Percentiles rank a stretch among this genome's conserved stretches.
phyloP scores from a whole-genome alignment of 2,888 invertebrate genomes.

The Coelinius sp. region DNA sequence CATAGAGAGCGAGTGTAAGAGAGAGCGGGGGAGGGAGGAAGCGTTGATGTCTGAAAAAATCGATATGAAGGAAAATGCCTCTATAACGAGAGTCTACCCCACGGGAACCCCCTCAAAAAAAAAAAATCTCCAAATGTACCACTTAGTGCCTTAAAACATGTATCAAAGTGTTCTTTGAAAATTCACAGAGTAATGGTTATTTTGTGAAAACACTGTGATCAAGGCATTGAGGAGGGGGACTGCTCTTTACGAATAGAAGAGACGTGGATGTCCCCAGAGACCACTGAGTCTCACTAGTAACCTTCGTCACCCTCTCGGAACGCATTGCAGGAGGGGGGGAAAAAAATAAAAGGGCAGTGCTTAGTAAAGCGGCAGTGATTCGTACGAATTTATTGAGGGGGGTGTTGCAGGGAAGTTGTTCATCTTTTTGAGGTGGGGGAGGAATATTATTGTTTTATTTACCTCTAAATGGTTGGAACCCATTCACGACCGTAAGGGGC shows the following conservation, averaged over 20 bases:
- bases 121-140: not conserved
- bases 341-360: conserved; percentile 38
- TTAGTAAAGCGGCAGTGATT: conserved; percentile 51
- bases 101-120: not conserved
- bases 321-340: conserved; percentile 18
- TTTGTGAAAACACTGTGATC: conserved; percentile 19
- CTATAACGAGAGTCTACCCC: too few relatives aligned
- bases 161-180: not conserved
- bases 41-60: too few relatives aligned
- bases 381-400: conserved; percentile 45
- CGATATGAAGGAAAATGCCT: too few relatives aligned
- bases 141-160: not conserved
- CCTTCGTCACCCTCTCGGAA: not conserved
- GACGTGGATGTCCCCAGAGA: conserved; percentile 1
- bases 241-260: not conserved
- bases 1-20: too few relatives aligned
- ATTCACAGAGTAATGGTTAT: not conserved
- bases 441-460: not conserved
- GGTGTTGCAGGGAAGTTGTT: not conserved
- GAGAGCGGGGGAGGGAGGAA: too few relatives aligned
- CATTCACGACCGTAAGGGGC: not conserved
- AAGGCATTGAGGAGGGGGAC: conserved; percentile 2
- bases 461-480: not conserved
- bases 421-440: not conserved
- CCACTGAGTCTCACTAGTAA: conserved; percentile 19